phyloP scores from a whole-genome alignment of 2,888 invertebrate genomes.

The Ecliptopera silaceata region DNA sequence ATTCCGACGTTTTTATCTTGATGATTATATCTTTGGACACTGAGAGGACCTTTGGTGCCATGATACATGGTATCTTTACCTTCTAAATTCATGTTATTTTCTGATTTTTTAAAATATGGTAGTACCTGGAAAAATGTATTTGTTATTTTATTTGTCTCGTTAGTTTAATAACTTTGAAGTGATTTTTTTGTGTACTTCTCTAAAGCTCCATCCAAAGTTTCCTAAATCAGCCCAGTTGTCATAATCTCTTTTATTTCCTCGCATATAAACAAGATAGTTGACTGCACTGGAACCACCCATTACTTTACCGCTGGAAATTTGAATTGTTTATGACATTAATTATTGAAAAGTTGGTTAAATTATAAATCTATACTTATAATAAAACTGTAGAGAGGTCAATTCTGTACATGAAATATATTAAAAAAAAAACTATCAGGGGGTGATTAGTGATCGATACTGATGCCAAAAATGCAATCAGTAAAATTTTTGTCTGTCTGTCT shows the following conservation, averaged over 20 bases:
- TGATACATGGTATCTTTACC: slow-evolving; percentile 79
- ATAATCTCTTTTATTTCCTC: slow-evolving; percentile 85
- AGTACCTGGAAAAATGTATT: slow-evolving; percentile 64
- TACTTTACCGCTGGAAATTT: slow-evolving; percentile 80
- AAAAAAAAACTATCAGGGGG: too few species aligned
- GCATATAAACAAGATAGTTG: slow-evolving; percentile 86
- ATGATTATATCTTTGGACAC: slow-evolving; percentile 84
- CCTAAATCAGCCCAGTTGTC: slow-evolving; percentile 86
- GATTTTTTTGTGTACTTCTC: slow-evolving; percentile 60
- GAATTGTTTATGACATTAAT: slow-evolving; percentile 3
- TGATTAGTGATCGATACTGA: too few species aligned
- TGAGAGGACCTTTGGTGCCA: slow-evolving; percentile 81
- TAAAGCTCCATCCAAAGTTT: slow-evolving; percentile 84
- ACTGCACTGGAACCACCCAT: slow-evolving; percentile 87
- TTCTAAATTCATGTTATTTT: slow-evolving; percentile 81
- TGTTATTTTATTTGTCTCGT: not conserved
- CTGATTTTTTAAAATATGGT: slow-evolving; percentile 87
- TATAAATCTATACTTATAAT: slow-evolving; percentile 7
- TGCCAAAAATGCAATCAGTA: too few species aligned
- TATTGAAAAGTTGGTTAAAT: slow-evolving; percentile 1
- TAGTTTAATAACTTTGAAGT: not conserved
- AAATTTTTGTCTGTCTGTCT: too few species aligned
- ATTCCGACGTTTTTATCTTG: slow-evolving; percentile 80
- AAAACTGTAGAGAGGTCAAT: too few species aligned
- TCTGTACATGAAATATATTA: too few species aligned